Percentiles rank a stretch among this genome's conserved stretches.
phyloP scores from a whole-genome alignment of 1,140 invertebrate species.

The Drosophila tristis region DNA sequence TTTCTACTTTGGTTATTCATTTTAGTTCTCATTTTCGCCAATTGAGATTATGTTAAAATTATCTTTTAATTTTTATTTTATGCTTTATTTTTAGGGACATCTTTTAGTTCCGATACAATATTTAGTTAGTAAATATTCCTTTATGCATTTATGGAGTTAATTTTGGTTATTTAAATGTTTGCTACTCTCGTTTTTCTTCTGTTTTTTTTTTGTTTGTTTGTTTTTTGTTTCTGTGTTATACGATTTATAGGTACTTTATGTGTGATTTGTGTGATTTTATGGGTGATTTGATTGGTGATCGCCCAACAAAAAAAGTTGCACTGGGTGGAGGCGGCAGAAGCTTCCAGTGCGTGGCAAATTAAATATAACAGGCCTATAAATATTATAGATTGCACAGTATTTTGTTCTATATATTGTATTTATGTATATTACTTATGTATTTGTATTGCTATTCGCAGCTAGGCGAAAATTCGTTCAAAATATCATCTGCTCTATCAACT shows the following conservation, averaged over 20 bases:
- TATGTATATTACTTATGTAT: constrained; percentile 23
- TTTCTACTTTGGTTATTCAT: constrained; percentile 2
- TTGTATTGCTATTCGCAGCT: constrained; percentile 55
- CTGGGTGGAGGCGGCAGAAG: not conserved
- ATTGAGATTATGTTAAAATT: too few species aligned
- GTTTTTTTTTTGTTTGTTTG: not conserved
- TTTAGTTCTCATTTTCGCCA: constrained; percentile 6
- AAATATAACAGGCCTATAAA: constrained; percentile 56
- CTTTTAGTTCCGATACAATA: constrained; percentile 38
- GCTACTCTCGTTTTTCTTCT: not conserved
- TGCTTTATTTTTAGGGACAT: not conserved
- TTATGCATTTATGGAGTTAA: not conserved
- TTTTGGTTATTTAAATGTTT: too few species aligned
- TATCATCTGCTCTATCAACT: constrained; percentile 34
- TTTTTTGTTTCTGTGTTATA: constrained; percentile 12
- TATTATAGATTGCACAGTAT: constrained; percentile 60
- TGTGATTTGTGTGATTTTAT: constrained; percentile 35
- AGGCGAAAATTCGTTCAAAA: constrained; percentile 73
- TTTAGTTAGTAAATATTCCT: constrained; percentile 21
- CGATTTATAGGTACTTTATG: constrained; percentile 68
- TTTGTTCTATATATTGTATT: constrained; percentile 4
- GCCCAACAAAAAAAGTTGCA: constrained; percentile 37
- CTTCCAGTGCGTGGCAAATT: constrained; percentile 60
- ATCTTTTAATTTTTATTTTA: constrained; percentile 7
- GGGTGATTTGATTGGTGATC: constrained; percentile 32